phyloP scores from a whole-genome alignment of 2,888 invertebrate species.

The Troides oblongomaculatus region DNA sequence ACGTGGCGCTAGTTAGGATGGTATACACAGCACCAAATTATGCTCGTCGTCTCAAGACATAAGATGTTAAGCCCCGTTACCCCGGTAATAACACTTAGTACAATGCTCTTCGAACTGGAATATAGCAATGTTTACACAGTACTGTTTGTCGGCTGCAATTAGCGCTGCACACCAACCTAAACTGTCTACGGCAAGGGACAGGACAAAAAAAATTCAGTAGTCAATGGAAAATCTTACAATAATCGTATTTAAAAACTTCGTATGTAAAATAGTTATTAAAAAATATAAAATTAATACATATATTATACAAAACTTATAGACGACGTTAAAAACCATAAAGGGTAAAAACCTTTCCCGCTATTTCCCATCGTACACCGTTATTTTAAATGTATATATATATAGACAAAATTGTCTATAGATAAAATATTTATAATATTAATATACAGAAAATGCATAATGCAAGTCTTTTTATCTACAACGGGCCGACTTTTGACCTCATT shows the following conservation, averaged over 20 bases:
- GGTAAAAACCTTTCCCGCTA: background rate
- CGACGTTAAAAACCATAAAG: background rate
- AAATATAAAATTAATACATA: background rate
- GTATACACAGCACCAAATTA: no score
- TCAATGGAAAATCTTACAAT: background rate
- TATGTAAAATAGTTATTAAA: constrained; percentile 1
- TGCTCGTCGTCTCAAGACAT: no score
- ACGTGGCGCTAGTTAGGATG: no score
- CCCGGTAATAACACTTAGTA: no score
- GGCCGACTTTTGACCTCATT: background rate
- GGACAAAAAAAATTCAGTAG: no score
- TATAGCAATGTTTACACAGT: no score
- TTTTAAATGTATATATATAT: background rate
- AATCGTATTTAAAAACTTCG: no score
- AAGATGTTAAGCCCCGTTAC: no score
- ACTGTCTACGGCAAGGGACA: no score
- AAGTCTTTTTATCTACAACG: background rate
- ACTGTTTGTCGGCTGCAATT: background rate
- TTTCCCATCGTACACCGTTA: background rate
- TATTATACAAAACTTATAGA: background rate
- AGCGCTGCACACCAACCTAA: no score
- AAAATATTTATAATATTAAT: background rate
- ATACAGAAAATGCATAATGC: background rate
- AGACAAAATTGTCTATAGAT: background rate
- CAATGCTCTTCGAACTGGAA: no score